phyloP scores from a whole-genome alignment of 1,140 invertebrate species.

The Halyomorpha halys region DNA sequence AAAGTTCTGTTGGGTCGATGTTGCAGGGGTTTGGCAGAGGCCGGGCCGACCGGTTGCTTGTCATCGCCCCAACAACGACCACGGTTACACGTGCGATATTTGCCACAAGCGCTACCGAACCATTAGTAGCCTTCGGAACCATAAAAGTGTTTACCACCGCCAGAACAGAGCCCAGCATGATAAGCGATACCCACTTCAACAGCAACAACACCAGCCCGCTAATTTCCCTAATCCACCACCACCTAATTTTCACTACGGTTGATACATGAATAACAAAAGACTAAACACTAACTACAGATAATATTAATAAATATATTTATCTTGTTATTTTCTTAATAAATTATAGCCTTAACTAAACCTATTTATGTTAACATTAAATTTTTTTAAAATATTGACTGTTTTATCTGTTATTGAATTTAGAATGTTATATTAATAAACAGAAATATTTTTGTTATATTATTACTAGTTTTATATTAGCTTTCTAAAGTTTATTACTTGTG shows the following conservation, averaged over 20 bases:
- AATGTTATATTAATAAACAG: neutral
- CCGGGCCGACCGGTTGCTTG: constrained; percentile 23
- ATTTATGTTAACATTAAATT: neutral
- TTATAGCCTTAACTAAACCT: neutral
- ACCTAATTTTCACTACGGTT: constrained; percentile 7
- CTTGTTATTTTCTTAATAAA: too few relatives aligned
- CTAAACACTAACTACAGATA: too few relatives aligned
- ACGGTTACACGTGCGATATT: constrained; percentile 63
- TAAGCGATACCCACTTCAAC: constrained; percentile 14
- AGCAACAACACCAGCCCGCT: constrained; percentile 6
- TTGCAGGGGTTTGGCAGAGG: constrained; percentile 28
- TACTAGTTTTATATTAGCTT: neutral
- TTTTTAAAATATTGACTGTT: constrained; percentile 5
- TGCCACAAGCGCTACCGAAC: constrained; percentile 79
- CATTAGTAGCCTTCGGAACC: constrained; percentile 73
- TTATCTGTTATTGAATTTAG: neutral
- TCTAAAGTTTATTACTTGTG: constrained; percentile 4
- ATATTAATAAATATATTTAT: too few relatives aligned
- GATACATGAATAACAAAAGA: neutral
- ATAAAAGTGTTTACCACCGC: constrained; percentile 76
- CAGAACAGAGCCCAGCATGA: constrained; percentile 21
- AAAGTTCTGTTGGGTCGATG: constrained; percentile 16
- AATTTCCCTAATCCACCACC: constrained; percentile 9
- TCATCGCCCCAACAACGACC: constrained; percentile 71
- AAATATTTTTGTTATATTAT: constrained; percentile 3